A percentile compares a stretch with the other conserved stretches of the same genome.
These are phyloP conservation scores for Oncopeltus fasciatus DNA, from an alignment of 1,140 invertebrate species.

Conservation along the genomic window DNA sequence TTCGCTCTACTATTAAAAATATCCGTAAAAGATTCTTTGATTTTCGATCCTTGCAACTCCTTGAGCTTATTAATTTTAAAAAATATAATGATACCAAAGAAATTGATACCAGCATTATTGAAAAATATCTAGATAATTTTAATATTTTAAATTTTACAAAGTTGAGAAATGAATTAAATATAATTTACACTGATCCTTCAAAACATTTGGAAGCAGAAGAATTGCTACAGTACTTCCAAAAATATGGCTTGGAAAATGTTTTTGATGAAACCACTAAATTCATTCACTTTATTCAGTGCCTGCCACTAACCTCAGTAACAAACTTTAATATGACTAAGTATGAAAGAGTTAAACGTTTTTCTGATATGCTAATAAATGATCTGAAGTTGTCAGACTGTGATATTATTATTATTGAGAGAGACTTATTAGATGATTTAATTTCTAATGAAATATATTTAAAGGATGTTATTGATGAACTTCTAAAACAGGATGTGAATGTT, in stretches of 20 bases:
- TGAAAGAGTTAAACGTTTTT: not conserved
- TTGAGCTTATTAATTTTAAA: not conserved
- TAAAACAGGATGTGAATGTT: not conserved
- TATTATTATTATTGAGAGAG: not conserved
- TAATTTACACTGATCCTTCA: not conserved
- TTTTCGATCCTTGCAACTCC: not conserved
- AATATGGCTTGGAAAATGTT: not conserved
- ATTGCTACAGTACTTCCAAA: not conserved
- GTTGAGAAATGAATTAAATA: not conserved
- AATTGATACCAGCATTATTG: not conserved
- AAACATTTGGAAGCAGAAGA: not conserved
- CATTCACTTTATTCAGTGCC: not conserved
- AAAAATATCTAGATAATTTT: not conserved
- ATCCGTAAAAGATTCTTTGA: not conserved
- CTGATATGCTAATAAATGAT: not conserved
- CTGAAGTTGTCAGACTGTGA: not conserved
- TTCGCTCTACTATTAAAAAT: too few species aligned
- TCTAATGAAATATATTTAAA: not conserved
- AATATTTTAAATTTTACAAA: not conserved
- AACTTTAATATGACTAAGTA: not conserved
- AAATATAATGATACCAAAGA: not conserved
- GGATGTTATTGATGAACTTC: not conserved
- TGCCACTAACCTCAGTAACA: not conserved
- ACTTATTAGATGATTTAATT: not conserved
- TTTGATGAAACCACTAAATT: not conserved